Percentiles rank a stretch among this genome's conserved stretches.
Evolutionary conservation across 1,140 invertebrate genomes (phyloP).

Genomic region (Meloidogyne chitwoodi): DNA sequence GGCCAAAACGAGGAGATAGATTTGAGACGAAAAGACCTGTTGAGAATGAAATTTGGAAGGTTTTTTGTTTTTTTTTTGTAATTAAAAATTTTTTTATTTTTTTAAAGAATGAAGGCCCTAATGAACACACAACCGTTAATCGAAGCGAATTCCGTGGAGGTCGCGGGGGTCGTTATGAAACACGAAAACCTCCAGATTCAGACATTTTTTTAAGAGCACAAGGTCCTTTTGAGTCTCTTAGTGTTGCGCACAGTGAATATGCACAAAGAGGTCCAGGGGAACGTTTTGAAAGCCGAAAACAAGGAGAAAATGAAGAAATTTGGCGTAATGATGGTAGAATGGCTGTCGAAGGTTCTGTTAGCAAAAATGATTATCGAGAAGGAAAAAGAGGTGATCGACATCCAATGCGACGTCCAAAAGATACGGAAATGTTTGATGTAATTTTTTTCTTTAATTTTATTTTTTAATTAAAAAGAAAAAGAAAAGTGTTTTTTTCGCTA

Average conservation of each 20-base stretch:
- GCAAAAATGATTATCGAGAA: slow-evolving; percentile 3
- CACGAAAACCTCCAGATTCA: slow-evolving; percentile 15
- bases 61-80: too few relatives aligned
- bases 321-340: slow-evolving; percentile 8
- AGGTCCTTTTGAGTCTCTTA: neutral
- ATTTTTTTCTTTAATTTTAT: neutral
- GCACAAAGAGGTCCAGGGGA: slow-evolving; percentile 11
- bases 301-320: neutral
- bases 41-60: slow-evolving; percentile 32
- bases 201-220: slow-evolving; percentile 20
- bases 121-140: slow-evolving; percentile 15
- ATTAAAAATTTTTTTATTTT: too few relatives aligned
- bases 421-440: neutral
- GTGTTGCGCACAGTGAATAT: slow-evolving; percentile 4
- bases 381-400: slow-evolving; percentile 22
- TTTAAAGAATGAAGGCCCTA: slow-evolving; percentile 20
- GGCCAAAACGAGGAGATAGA: slow-evolving; percentile 19
- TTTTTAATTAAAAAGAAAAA: neutral
- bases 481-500: too few relatives aligned
- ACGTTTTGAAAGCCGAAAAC: neutral
- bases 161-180: slow-evolving; percentile 22
- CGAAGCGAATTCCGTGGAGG: slow-evolving; percentile 6
- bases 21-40: slow-evolving; percentile 22
- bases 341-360: slow-evolving; percentile 8
- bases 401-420: neutral